Evolutionary conservation across 2,797 vertebrate genomes (phyloP).

Genomic region (Emys orbicularis): DNA sequence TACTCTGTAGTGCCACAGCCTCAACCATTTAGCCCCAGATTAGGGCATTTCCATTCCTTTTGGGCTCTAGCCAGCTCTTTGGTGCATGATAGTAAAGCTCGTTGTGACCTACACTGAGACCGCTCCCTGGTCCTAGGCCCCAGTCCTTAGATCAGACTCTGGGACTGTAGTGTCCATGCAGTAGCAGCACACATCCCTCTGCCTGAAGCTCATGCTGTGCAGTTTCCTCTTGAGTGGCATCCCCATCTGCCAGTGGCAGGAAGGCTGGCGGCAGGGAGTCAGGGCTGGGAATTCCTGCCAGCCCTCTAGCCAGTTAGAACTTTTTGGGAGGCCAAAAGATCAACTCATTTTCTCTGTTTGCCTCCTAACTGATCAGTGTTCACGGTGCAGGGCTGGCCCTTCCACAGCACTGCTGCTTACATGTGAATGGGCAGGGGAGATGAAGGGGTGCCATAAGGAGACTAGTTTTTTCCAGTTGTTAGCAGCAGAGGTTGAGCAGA

Average conservation of each 20-base stretch:
- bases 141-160: neutral
- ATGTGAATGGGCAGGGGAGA: accelerated
- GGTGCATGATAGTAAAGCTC: accelerated
- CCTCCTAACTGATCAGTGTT: neutral
- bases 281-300: neutral
- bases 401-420: neutral
- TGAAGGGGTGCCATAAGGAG: neutral
- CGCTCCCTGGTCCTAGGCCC: neutral
- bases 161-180: neutral
- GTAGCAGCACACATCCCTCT: neutral
- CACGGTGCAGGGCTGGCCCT: neutral
- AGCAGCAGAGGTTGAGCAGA: constrained; percentile 20
- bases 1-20: neutral
- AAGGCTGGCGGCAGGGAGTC: neutral
- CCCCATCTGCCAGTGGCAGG: neutral
- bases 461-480: constrained; percentile 14
- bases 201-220: neutral
- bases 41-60: neutral
- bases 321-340: neutral
- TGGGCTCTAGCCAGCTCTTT: neutral
- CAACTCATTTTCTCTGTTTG: neutral
- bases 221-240: neutral
- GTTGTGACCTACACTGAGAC: accelerated
- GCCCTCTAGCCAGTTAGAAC: neutral
- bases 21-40: neutral